Evolutionary conservation across 2,888 invertebrate species (phyloP), one percentile per base, ranked within the genome.

Genomic region (Agriopis leucophaearia): DNA sequence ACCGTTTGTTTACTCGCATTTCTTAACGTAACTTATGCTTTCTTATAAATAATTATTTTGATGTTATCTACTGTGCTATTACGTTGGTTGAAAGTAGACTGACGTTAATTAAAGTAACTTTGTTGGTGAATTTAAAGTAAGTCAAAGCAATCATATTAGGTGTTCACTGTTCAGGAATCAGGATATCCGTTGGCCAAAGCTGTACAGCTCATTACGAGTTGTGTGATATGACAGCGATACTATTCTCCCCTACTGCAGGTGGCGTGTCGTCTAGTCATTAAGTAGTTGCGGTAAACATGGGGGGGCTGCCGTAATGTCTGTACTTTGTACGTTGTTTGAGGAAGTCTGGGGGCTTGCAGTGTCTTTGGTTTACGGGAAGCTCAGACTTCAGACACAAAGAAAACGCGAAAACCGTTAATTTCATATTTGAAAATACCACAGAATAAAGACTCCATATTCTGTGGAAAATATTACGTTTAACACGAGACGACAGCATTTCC

Each of bases 101-200:
- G 48, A 1, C 38, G 36, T 47, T 15, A 35, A 15, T 16, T n/a
- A 45, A 45, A n/a, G n/a, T 45, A 15, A 35, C 44, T 8, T 45
- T 8, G 10, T n/a, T 27, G 45, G 10, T n/a, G 1, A 48, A 44
- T 44, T 44, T 15, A 6, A n/a, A 57, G 15, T 36, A 13, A 9
- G n/a, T 10, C 12, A 16, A 58, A 4, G 10, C 35, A 35, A 74
- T 70, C 55, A 67, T 74, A 73, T 66, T 70, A 58, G 57, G 64
- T 36, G 38, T 58, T 42, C 74, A 76, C n/a, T 44, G 27, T 27
- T 38, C 38, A 10, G 77, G 81, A 81, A 79, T 81, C 81, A 82
- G 88, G 87, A 89, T 85, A 82, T 90, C 88, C 89, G 88, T 78
- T 79, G 78, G 80, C 80, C 79, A 82, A 83, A 85, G 78, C 78